These are phyloP conservation scores for Hippocampus mohnikei DNA, from an alignment of 2,113 vertebrate genomes.

Conservation along the genomic window DNA sequence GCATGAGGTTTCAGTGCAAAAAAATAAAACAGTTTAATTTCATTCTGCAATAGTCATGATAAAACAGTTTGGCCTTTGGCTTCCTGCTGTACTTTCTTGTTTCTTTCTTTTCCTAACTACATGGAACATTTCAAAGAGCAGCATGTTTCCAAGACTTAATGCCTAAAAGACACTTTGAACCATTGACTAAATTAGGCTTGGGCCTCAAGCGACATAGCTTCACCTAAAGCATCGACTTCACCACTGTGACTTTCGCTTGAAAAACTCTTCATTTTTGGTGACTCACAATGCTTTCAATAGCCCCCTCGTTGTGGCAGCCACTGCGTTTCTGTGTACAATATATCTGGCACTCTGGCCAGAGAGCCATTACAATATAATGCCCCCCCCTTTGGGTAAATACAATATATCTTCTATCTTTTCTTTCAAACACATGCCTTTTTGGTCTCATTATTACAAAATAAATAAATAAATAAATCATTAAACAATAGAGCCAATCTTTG, in stretches of 20 bases:
- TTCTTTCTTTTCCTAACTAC: conserved; percentile 6
- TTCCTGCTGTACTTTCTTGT: background rate
- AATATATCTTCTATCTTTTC: background rate
- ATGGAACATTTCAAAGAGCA: conserved; percentile 20
- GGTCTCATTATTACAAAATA: conserved; percentile 4
- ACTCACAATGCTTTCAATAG: conserved; percentile 47
- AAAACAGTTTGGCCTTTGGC: background rate
- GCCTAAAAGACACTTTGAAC: conserved; percentile 32
- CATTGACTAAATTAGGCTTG: conserved; percentile 39
- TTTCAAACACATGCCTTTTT: conserved; percentile 20
- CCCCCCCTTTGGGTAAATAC: conserved; percentile 6
- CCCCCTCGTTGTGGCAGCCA: conserved; percentile 16
- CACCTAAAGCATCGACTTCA: conserved; percentile 26
- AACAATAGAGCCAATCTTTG: conserved; percentile 14
- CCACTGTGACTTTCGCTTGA: conserved; percentile 26
- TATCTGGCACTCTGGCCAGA: conserved; percentile 38
- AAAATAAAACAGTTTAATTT: background rate
- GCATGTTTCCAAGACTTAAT: conserved; percentile 13
- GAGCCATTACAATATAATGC: conserved; percentile 27
- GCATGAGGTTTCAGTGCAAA: background rate
- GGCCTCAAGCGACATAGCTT: conserved; percentile 33
- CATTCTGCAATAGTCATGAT: background rate
- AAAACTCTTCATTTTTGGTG: conserved; percentile 33
- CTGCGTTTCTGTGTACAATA: conserved; percentile 32
- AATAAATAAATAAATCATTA: too few relatives aligned